Conservation (phyloP, 2,113 vertebrate genomes). For the Propithecus coquereli region DNA sequence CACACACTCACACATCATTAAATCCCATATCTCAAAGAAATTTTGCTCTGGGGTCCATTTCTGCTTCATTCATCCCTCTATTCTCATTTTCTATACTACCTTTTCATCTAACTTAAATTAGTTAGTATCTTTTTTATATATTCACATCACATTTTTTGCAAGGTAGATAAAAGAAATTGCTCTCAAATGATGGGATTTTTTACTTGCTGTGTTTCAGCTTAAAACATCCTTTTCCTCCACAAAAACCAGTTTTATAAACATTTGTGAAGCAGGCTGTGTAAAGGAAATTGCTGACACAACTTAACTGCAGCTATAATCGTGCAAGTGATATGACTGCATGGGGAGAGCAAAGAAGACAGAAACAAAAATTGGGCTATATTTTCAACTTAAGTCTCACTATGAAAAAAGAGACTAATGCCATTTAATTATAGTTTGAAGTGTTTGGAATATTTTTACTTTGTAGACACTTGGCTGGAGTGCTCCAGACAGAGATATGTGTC, state of each 20-base stretch:
- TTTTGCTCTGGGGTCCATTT: slow-evolving; percentile 19
- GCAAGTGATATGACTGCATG: slow-evolving; percentile 50
- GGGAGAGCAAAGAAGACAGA: slow-evolving; percentile 33
- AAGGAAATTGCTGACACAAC: slow-evolving; percentile 68
- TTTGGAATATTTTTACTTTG: slow-evolving; percentile 38
- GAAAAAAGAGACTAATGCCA: neutral
- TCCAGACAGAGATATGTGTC: neutral
- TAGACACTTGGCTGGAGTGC: slow-evolving; percentile 27
- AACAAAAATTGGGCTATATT: slow-evolving; percentile 40
- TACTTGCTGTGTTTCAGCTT: slow-evolving; percentile 65
- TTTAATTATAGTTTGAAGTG: slow-evolving; percentile 52
- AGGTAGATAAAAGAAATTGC: slow-evolving; percentile 72
- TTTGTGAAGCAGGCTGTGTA: slow-evolving; percentile 47
- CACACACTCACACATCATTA: neutral
- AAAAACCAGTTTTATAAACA: slow-evolving; percentile 70
- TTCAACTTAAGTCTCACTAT: slow-evolving; percentile 20
- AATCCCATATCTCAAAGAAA: slow-evolving; percentile 22
- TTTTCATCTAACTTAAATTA: slow-evolving; percentile 66
- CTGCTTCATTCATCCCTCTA: neutral
- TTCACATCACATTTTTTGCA: slow-evolving; percentile 68
- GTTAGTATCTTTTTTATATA: slow-evolving; percentile 66
- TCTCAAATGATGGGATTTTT: slow-evolving; percentile 69
- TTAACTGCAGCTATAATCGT: slow-evolving; percentile 63
- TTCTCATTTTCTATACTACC: slow-evolving; percentile 36
- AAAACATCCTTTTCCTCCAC: slow-evolving; percentile 41